Conservation (phyloP, 53 echinoderm and acorn worm genomes). For the Temnopleurus reevesii region DNA sequence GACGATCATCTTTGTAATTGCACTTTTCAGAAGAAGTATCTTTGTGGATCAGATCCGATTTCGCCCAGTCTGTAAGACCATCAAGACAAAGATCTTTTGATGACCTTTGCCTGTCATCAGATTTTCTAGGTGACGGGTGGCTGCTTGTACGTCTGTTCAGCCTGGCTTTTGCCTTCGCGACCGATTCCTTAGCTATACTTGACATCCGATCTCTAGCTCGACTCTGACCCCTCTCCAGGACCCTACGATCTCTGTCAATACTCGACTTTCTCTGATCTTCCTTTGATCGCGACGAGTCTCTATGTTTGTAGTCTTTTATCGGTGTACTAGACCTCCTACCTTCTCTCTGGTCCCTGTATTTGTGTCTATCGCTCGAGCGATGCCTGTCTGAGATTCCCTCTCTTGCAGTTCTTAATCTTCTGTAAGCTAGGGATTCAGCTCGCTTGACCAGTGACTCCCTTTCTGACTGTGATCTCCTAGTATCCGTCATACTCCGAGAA, state of each 20-base stretch:
- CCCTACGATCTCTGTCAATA: background rate
- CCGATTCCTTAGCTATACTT: constrained; percentile 26
- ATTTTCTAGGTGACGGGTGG: background rate
- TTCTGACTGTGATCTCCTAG: background rate
- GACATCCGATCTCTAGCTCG: constrained; percentile 29
- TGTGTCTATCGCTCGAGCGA: background rate
- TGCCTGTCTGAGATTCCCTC: background rate
- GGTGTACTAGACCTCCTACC: constrained; percentile 20
- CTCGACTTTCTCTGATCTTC: background rate
- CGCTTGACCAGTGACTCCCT: background rate
- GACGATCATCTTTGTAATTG: background rate
- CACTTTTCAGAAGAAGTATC: background rate
- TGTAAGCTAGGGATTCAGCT: constrained; percentile 3
- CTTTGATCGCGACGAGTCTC: background rate
- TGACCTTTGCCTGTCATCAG: background rate
- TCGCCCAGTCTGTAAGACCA: constrained; percentile 10
- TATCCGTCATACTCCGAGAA: background rate
- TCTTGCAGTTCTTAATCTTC: background rate
- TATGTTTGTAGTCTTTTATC: background rate
- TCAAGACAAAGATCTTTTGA: background rate
- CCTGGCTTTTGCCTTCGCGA: constrained; percentile 38
- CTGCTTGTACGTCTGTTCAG: background rate
- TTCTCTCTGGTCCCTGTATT: constrained; percentile 7
- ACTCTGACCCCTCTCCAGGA: constrained; percentile 27
- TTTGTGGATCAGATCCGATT: background rate